Evolutionary conservation across 2,797 vertebrate species (phyloP).

Genomic region (Acrossocheilus fasciatus): DNA sequence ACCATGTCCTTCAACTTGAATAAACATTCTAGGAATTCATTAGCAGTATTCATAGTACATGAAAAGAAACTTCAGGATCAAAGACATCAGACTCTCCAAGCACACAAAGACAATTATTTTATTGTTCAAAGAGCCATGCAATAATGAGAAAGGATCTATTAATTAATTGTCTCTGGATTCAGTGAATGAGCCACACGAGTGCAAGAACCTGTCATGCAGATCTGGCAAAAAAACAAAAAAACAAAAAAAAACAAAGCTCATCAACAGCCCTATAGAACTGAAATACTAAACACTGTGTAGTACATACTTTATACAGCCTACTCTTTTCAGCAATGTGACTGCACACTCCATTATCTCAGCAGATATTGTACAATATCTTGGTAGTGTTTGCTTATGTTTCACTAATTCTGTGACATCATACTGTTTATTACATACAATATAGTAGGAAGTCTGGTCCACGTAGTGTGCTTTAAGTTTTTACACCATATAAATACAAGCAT

Average conservation of each 20-base stretch:
- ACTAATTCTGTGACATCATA: background rate
- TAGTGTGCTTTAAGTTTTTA: background rate
- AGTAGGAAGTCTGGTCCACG: background rate
- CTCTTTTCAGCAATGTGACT: background rate
- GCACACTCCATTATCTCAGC: background rate
- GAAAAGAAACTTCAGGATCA: background rate
- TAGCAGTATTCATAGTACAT: background rate
- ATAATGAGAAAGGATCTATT: conserved; percentile 58
- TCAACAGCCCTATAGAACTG: background rate
- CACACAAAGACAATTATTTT: conserved; percentile 52
- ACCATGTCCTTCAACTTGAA: background rate
- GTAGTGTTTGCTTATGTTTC: background rate
- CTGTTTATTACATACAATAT: background rate
- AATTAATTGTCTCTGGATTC: conserved; percentile 56
- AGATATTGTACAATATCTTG: background rate
- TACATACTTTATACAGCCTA: background rate
- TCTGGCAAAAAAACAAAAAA: background rate
- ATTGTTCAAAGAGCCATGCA: conserved; percentile 60
- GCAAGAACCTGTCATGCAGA: no score
- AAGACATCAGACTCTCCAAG: conserved; percentile 8
- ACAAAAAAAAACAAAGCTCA: background rate
- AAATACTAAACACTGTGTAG: background rate
- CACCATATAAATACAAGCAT: background rate
- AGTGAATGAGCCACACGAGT: background rate
- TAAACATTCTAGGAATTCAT: conserved; percentile 3